Evolutionary conservation across 2,888 invertebrate genomes (phyloP).

Genomic region (Eustalomyia histrio): DNA sequence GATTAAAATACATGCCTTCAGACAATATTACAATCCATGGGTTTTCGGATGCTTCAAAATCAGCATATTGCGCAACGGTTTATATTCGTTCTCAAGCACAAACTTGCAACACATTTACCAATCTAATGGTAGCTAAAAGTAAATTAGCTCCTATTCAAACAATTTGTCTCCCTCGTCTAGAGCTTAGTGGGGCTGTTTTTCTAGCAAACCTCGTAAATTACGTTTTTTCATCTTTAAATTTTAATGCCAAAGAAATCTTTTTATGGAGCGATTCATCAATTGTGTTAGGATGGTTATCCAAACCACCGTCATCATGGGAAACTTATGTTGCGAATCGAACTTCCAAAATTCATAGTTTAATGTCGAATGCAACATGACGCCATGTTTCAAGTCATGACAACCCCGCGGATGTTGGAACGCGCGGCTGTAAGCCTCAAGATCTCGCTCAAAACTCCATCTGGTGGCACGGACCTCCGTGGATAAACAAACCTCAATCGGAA

Average conservation of each 20-base stretch:
- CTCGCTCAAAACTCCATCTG: slow-evolving; percentile 9
- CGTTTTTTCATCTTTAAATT: background rate
- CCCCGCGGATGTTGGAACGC: slow-evolving; percentile 21
- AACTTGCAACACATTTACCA: background rate
- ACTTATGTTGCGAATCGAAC: slow-evolving; percentile 23
- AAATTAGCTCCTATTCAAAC: background rate
- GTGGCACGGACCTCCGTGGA: slow-evolving; percentile 30
- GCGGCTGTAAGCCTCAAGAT: slow-evolving; percentile 24
- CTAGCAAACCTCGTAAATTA: background rate
- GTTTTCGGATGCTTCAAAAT: background rate
- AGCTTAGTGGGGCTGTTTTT: too few relatives aligned
- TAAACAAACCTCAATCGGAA: too few relatives aligned
- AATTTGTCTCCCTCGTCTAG: background rate
- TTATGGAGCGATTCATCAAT: slow-evolving; percentile 4
- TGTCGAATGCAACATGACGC: background rate
- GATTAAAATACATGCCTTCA: background rate
- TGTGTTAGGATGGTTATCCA: too few relatives aligned
- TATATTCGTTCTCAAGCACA: background rate
- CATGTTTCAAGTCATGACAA: slow-evolving; percentile 12
- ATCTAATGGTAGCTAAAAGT: background rate
- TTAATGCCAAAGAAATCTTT: background rate
- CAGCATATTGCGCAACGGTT: background rate
- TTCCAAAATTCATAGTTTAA: background rate
- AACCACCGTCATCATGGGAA: background rate
- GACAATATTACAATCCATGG: background rate